Evolutionary conservation across 2,888 invertebrate genomes (phyloP).

Genomic region (Siphonodentalium dalli): DNA sequence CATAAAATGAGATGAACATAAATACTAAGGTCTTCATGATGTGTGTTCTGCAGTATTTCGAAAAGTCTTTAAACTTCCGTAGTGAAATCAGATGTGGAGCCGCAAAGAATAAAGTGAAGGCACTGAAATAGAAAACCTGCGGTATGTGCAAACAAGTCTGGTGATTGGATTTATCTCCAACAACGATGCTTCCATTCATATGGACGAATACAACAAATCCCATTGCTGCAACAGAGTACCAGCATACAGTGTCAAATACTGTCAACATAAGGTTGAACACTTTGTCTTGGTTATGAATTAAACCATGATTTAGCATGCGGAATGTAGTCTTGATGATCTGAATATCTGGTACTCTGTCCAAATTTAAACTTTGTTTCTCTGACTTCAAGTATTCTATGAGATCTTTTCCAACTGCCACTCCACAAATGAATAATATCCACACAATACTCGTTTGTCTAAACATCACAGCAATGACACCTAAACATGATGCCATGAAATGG

Average conservation of each 20-base stretch:
- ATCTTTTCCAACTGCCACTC: slow-evolving; percentile 32
- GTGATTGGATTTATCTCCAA: slow-evolving; percentile 92
- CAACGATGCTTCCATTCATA: slow-evolving; percentile 83
- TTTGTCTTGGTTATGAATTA: slow-evolving; percentile 10
- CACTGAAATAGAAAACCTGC: slow-evolving; percentile 84
- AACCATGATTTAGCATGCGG: slow-evolving; percentile 13
- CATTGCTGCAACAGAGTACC: slow-evolving; percentile 45
- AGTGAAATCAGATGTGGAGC: slow-evolving; percentile 57
- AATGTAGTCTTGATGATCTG: slow-evolving; percentile 28
- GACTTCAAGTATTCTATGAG: slow-evolving; percentile 37
- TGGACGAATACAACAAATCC: slow-evolving; percentile 71
- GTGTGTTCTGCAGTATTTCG: slow-evolving; percentile 33
- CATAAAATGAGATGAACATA: slow-evolving; percentile 30
- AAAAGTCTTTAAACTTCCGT: slow-evolving; percentile 37
- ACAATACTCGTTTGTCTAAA: slow-evolving; percentile 95
- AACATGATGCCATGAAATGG: slow-evolving; percentile 69
- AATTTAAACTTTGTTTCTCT: slow-evolving; percentile 32
- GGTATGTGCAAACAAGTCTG: slow-evolving; percentile 81
- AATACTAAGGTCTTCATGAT: slow-evolving; percentile 37
- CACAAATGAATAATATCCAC: slow-evolving; percentile 77
- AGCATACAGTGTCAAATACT: slow-evolving; percentile 32
- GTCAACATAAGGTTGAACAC: slow-evolving; percentile 24
- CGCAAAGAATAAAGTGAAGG: slow-evolving; percentile 64
- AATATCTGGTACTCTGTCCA: slow-evolving; percentile 28
- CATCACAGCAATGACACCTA: slow-evolving; percentile 70